Evolutionary conservation across 2,888 invertebrate species (phyloP), one percentile per base, ranked within the genome.

Genomic region (Cyclophora albipunctata): DNA sequence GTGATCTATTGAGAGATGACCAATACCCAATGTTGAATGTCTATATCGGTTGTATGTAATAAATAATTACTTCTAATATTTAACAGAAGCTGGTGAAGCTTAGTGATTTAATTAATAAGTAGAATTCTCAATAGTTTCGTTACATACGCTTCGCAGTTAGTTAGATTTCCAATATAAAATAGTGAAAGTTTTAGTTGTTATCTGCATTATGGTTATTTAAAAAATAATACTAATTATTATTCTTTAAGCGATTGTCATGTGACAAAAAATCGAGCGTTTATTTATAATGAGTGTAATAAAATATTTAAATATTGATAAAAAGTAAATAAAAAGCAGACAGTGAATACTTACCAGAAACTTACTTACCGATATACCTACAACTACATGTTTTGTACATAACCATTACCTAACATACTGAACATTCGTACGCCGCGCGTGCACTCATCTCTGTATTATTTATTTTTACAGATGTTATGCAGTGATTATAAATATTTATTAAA

Each of bases 71-170:
- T 37, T 37, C 1, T 37, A 37, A 37, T 37, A 37, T 37, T 20
- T 37, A 37, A 37, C 37, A 37, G 37, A 37, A 37, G 37, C 37
- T 37, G 37, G 37, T 37, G 37, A 37, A 37, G 37, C 76, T 77
- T 81, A 83, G 84, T 84, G 83, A 84, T 84, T 79, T 73, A 37
- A 71, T 60, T 63, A 63, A 47, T 69, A 67, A 58, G 77, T 81
- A 81, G 78, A 79, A 37, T 81, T 84, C 78, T 84, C 78, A 81
- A 75, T 78, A 78, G 73, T 73, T 78, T 75, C 70, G 75, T 80
- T 81, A 81, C n/a, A n/a, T n/a, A n/a, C 78, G 83, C 80, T 84
- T 83, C 67, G 73, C 78, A 72, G 69, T 81, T 80, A 75, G 62
- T 62, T 78, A 81, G 73, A 71, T 71, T 20, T 75, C 71, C 72